These are phyloP conservation scores for Invenusta paracnida DNA, from an alignment of 2,888 invertebrate species.

Conservation along the genomic window DNA sequence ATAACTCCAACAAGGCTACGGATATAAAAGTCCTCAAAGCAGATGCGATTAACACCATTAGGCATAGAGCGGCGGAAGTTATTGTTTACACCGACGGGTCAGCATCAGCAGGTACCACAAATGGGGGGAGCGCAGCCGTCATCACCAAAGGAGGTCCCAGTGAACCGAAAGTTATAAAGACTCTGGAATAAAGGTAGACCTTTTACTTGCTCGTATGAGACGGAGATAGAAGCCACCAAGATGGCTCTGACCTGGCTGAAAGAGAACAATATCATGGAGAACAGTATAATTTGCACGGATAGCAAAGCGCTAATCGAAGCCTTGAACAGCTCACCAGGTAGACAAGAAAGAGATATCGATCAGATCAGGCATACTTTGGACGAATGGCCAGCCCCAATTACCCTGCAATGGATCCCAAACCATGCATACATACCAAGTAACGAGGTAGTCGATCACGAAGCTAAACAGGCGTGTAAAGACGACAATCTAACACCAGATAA, in stretches of 20 bases:
- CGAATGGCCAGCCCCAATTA: neutral
- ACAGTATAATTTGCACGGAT: neutral
- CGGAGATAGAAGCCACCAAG: neutral
- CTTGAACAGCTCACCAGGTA: neutral
- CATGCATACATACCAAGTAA: neutral
- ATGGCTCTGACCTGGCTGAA: neutral
- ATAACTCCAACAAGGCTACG: neutral
- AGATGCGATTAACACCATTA: neutral
- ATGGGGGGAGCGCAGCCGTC: neutral
- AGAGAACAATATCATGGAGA: neutral
- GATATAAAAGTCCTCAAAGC: neutral
- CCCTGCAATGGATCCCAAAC: neutral
- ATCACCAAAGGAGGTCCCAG: neutral
- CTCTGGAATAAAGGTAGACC: neutral
- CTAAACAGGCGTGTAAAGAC: conserved; percentile 7
- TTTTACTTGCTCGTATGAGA: neutral
- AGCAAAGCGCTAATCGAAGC: too few relatives aligned
- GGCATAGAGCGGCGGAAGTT: neutral
- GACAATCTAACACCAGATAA: neutral
- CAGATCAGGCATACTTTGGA: neutral
- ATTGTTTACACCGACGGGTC: neutral
- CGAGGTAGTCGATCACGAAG: neutral
- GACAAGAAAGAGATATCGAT: neutral
- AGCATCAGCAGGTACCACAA: neutral
- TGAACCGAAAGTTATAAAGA: neutral